Evolutionary conservation across 2,888 invertebrate genomes (phyloP), one percentile per base, ranked within the genome.

Genomic region (Zhengitettix transpicula): DNA sequence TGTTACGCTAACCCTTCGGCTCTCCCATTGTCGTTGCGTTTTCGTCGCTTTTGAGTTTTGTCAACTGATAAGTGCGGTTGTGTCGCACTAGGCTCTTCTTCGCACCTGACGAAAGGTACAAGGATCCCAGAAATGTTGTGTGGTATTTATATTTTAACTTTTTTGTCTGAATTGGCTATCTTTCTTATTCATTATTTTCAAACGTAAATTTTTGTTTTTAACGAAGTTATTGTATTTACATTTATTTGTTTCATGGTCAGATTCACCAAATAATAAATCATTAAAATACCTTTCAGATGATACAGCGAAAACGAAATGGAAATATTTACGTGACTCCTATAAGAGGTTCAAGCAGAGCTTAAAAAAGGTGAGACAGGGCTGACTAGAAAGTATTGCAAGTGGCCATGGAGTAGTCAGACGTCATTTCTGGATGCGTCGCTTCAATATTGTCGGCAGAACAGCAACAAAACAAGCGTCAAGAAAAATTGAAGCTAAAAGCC

Each of bases 321-420:
- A 57, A 57, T 51, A 57, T 57, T 57, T 57, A 40, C 57, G 57
- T 42, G 57, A 57, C 57, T 17, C 47, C 47, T 57, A 57, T 51
- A 47, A 40, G 51, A 57, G 52, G 57, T 51, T 47, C 57, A 57
- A 51, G 57, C 44, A 57, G n/a, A 51, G 40, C 51, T n/a, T n/a
- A 14, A 17, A 40, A 57, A 51, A 52, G 51, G 57, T 57, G 52
- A 44, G 14, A 51, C 51, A 28, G 57, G 57, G 40, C 57, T n/a
- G 57, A 17, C 40, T 51, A 51, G 17, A 17, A 28, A 47, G 14
- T 52, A 51, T 47, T 10, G 10, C n/a, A 52, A n/a, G n/a, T 52
- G 56, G 41, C 42, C 15, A 56, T 56, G 41, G 56, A 15, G 42
- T 56, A 12, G 41, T 41, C 56, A 56, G 9, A 56, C n/a, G 56